phyloP scores from a whole-genome alignment of 2,113 vertebrate species.

The Caretta caretta region DNA sequence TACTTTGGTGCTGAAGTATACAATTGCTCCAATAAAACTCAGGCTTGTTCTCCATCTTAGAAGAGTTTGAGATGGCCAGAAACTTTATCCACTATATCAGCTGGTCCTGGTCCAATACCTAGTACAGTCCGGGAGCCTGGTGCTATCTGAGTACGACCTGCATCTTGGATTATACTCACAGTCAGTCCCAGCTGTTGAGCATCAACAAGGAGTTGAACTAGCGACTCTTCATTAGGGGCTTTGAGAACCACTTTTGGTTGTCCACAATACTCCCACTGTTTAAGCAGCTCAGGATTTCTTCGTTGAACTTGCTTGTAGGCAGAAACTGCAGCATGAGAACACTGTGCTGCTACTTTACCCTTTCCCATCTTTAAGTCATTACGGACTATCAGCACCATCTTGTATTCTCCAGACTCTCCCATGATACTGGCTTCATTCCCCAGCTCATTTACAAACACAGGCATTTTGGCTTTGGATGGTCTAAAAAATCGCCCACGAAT shows the following conservation, averaged over 20 bases:
- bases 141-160: slow-evolving; percentile 95
- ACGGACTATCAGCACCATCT: slow-evolving; percentile 93
- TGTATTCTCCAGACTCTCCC: slow-evolving; percentile 92
- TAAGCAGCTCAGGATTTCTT: slow-evolving; percentile 89
- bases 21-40: rapidly evolving
- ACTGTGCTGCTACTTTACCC: slow-evolving; percentile 96
- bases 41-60: slow-evolving; percentile 55
- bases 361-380: slow-evolving; percentile 98
- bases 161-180: slow-evolving; percentile 95
- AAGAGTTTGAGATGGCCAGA: slow-evolving; percentile 95
- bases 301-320: slow-evolving; percentile 91
- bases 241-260: slow-evolving; percentile 97
- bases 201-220: slow-evolving; percentile 85
- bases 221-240: slow-evolving; percentile 88
- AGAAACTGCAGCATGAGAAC: slow-evolving; percentile 93
- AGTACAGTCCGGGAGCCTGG: slow-evolving; percentile 94
- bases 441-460: rapidly evolving
- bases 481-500: slow-evolving; percentile 72
- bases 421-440: slow-evolving; percentile 79
- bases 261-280: slow-evolving; percentile 95
- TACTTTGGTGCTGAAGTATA: background rate
- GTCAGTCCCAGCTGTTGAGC: slow-evolving; percentile 88
- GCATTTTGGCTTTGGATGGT: background rate
- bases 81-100: slow-evolving; percentile 89
- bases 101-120: slow-evolving; percentile 91